Conservation (phyloP, 2,888 invertebrate genomes). For the Parelbella ahira region DNA sequence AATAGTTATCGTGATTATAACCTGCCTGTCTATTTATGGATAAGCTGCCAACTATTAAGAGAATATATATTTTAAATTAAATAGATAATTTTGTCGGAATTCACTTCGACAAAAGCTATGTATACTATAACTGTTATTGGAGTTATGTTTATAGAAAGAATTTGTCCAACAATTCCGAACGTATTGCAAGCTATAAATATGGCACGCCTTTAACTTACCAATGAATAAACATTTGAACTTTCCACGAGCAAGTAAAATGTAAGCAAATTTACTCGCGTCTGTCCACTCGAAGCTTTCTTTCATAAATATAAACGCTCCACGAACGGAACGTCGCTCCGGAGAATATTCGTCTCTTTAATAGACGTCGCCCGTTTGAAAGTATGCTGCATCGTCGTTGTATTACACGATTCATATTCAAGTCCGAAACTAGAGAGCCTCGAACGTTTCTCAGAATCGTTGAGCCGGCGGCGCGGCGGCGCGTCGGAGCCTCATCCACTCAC, state of each 20-base stretch:
- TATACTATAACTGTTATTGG: too few relatives aligned
- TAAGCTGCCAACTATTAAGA: too few relatives aligned
- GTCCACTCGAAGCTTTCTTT: slow-evolving; percentile 7
- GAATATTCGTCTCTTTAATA: slow-evolving; percentile 25
- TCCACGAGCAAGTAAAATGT: not conserved
- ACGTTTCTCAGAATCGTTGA: slow-evolving; percentile 76
- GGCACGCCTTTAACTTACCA: too few relatives aligned
- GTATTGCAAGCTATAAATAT: too few relatives aligned
- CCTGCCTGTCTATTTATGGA: too few relatives aligned
- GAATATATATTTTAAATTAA: too few relatives aligned
- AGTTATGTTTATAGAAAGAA: too few relatives aligned
- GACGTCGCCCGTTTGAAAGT: slow-evolving; percentile 36
- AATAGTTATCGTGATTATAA: too few relatives aligned
- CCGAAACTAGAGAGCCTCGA: slow-evolving; percentile 74
- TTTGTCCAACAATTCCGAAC: too few relatives aligned
- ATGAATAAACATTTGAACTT: too few relatives aligned
- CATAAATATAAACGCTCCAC: slow-evolving; percentile 11
- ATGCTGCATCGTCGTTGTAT: slow-evolving; percentile 46
- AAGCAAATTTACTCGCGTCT: not conserved
- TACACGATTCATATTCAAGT: slow-evolving; percentile 72
- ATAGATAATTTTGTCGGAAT: too few relatives aligned
- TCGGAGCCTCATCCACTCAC: slow-evolving; percentile 78
- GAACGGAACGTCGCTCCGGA: slow-evolving; percentile 14
- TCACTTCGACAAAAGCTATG: too few relatives aligned
- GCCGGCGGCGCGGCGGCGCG: slow-evolving; percentile 72